phyloP scores from a whole-genome alignment of 2,888 invertebrate genomes.

The Lasiommata megera region DNA sequence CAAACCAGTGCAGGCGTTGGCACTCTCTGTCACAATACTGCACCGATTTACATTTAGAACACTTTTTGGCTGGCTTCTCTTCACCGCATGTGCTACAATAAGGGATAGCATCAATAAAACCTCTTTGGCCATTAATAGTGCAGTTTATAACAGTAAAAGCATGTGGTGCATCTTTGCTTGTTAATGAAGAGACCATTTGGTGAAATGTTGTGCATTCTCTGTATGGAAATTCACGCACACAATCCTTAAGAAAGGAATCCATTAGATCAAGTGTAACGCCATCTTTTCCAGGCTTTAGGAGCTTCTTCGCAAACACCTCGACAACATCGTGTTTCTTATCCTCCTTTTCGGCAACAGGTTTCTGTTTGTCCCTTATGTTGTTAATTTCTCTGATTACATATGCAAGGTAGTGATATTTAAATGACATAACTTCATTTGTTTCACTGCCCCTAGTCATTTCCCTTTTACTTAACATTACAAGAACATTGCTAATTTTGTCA shows the following conservation, averaged over 20 bases:
- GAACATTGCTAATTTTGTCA: slow-evolving; percentile 87
- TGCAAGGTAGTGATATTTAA: slow-evolving; percentile 92
- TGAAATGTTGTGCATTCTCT: slow-evolving; percentile 94
- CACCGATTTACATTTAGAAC: slow-evolving; percentile 95
- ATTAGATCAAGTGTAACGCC: slow-evolving; percentile 84
- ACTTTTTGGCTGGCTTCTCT: slow-evolving; percentile 94
- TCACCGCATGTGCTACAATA: slow-evolving; percentile 93
- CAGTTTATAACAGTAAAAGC: slow-evolving; percentile 88
- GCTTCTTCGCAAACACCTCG: slow-evolving; percentile 88
- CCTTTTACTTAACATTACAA: slow-evolving; percentile 91
- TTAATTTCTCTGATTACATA: slow-evolving; percentile 87
- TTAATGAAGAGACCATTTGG: slow-evolving; percentile 89
- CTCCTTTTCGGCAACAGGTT: slow-evolving; percentile 69
- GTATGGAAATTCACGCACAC: slow-evolving; percentile 94
- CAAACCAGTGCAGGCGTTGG: slow-evolving; percentile 95
- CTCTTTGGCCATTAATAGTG: slow-evolving; percentile 94
- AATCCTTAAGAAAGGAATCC: slow-evolving; percentile 90
- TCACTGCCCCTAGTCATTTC: slow-evolving; percentile 92
- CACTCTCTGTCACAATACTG: slow-evolving; percentile 97
- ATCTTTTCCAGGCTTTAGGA: slow-evolving; percentile 88
- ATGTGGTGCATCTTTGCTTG: slow-evolving; percentile 86
- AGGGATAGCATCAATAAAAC: slow-evolving; percentile 85
- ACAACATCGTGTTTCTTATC: slow-evolving; percentile 85
- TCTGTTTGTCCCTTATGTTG: slow-evolving; percentile 85
- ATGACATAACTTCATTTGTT: slow-evolving; percentile 94